Conservation (phyloP, 1,140 invertebrate genomes). For the Zophobas atratus region DNA sequence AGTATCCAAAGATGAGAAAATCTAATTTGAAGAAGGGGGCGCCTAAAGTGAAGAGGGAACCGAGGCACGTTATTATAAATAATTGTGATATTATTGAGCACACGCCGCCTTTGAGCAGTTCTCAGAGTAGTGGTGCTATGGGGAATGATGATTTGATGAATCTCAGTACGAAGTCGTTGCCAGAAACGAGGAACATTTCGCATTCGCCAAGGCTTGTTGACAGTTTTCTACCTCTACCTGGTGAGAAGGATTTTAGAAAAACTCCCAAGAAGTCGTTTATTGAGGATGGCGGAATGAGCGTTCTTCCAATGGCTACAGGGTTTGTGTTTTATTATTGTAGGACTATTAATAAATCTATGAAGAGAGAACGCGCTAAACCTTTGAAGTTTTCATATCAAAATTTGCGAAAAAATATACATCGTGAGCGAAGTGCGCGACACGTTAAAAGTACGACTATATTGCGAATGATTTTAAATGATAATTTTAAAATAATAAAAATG, state of each 20-base stretch:
- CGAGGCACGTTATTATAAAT: conserved; percentile 62
- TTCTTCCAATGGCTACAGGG: conserved; percentile 73
- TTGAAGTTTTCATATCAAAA: too few species aligned
- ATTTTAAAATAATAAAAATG: too few species aligned
- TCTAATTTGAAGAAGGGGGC: conserved; percentile 50
- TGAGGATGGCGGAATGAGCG: conserved; percentile 74
- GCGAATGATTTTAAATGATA: too few species aligned
- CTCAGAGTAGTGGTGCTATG: conserved; percentile 54
- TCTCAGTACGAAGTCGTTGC: conserved; percentile 51
- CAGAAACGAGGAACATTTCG: conserved; percentile 40
- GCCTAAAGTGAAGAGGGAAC: conserved; percentile 48
- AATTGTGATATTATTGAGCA: conserved; percentile 65
- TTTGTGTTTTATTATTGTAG: conserved; percentile 17
- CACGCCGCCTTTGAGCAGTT: conserved; percentile 59
- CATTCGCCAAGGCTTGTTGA: conserved; percentile 62
- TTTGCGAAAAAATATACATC: too few species aligned
- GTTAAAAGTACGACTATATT: too few species aligned
- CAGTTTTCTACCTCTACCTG: conserved; percentile 67
- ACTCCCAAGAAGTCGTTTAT: conserved; percentile 75
- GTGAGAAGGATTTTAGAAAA: conserved; percentile 72
- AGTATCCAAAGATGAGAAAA: conserved; percentile 49
- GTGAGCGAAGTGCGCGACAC: too few species aligned
- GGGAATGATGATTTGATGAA: conserved; percentile 47
- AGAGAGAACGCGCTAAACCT: too few species aligned
- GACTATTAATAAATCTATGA: too few species aligned